Evolutionary conservation across 2,888 invertebrate genomes (phyloP).

Genomic region (Drosophila kuntzei): DNA sequence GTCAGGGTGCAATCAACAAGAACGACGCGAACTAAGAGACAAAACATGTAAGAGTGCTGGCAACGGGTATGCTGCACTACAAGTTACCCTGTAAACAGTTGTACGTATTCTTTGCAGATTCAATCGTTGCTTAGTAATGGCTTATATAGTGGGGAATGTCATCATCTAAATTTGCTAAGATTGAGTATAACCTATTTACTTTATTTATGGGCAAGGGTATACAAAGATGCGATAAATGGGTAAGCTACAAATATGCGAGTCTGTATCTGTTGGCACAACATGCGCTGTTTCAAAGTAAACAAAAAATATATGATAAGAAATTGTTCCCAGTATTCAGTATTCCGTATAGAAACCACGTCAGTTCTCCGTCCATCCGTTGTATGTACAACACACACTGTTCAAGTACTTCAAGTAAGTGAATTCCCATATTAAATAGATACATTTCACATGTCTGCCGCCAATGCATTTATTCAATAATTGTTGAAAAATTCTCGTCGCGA

Average conservation of each 20-base stretch:
- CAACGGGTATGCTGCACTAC: background rate
- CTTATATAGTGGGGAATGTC: background rate
- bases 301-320: slow-evolving; percentile 35
- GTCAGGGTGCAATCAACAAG: slow-evolving; percentile 56
- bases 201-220: slow-evolving; percentile 9
- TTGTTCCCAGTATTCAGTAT: slow-evolving; percentile 15
- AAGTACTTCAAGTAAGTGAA: slow-evolving; percentile 5
- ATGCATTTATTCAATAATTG: slow-evolving; percentile 13
- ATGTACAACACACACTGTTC: background rate
- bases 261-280: slow-evolving; percentile 21
- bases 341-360: slow-evolving; percentile 10
- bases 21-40: slow-evolving; percentile 14
- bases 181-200: slow-evolving; percentile 1
- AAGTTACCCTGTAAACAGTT: slow-evolving; percentile 11
- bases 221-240: slow-evolving; percentile 26
- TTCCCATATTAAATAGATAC: slow-evolving; percentile 21
- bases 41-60: slow-evolving; percentile 8
- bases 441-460: slow-evolving; percentile 15
- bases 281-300: slow-evolving; percentile 29
- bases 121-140: background rate
- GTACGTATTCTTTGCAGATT: background rate
- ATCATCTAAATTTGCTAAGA: background rate
- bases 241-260: slow-evolving; percentile 24
- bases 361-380: background rate
- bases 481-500: background rate